Base-by-base conservation (phyloP, 2,888 invertebrate genomes). In the Drosophila pullipes region DNA sequence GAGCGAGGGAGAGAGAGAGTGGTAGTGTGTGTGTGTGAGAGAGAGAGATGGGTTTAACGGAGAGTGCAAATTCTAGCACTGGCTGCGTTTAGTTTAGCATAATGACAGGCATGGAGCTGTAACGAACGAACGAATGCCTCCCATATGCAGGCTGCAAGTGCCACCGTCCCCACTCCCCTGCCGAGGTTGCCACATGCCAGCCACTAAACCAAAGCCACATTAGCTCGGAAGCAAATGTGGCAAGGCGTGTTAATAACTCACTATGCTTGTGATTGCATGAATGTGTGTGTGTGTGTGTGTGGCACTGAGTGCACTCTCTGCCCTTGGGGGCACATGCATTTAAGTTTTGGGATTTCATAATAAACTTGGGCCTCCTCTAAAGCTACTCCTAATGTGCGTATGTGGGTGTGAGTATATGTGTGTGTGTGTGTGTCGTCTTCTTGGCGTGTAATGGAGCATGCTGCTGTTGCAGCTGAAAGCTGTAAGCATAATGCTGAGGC, bases 201-300 rank as follows among this genome's bases (percentile, higher is more conserved):
- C 89, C 86, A 89, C 85, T 85, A 85, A 89, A 80, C 81, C 82
- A 89, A 81, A 84, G 89, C 85, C 89, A 87, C 89, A 89, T 85
- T 87, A 89, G 85, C 87, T 84, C 76, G 88, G 88, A 84, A 82
- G 88, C 83, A 85, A 89, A 83, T 88, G 90, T 86, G 88, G 86
- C 89, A 90, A 86, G 81, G 90, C 89, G 90, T 89, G 89, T 90
- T 89, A 89, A 89, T 89, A 89, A 89, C 91, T 89, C 89, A 89
- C 88, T 79, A 33, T 50, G 47, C 55, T 53, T 71, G 53, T 61
- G 65, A 69, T 57, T 69, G 69, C 68, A 47, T 60, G 61, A 53
- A 28, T 47, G 52, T 30, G 44, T 58, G 44, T 64, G 50, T 59
- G 44, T 44, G 49, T 44, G 50, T 54, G 41, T 57, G 54, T 62